A percentile compares a stretch with the other conserved stretches of the same genome.
These are phyloP conservation scores for Berghia stephanieae DNA, from an alignment of 1,140 invertebrate species.

Conservation along the genomic window DNA sequence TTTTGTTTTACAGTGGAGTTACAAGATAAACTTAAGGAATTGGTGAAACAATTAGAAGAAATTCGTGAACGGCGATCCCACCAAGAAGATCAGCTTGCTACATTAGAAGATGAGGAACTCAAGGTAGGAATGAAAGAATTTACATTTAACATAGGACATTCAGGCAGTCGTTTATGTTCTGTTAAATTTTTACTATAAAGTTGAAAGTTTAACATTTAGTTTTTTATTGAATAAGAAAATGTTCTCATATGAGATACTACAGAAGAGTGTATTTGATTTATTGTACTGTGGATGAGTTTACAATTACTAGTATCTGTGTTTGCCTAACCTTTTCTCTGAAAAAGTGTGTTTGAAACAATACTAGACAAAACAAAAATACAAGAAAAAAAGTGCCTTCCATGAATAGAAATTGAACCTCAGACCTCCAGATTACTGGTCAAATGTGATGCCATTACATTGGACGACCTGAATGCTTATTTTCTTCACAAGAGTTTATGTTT, in stretches of 20 bases:
- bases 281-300: too few relatives aligned
- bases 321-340: too few relatives aligned
- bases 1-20: slow-evolving; percentile 39
- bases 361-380: too few relatives aligned
- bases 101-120: slow-evolving; percentile 38
- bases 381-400: too few relatives aligned
- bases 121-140: slow-evolving; percentile 28
- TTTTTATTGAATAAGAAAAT: slow-evolving; percentile 12
- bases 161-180: not conserved
- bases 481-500: too few relatives aligned
- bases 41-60: slow-evolving; percentile 50
- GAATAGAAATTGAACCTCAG: too few relatives aligned
- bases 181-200: not conserved
- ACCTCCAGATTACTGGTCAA: too few relatives aligned
- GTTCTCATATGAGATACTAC: not conserved
- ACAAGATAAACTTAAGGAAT: slow-evolving; percentile 43
- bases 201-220: not conserved
- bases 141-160: not conserved
- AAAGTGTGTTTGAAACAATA: too few relatives aligned
- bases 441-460: too few relatives aligned
- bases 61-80: slow-evolving; percentile 43
- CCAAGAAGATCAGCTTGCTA: slow-evolving; percentile 46
- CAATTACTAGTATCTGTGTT: too few relatives aligned
- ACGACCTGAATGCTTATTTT: too few relatives aligned
- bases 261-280: not conserved